Evolutionary conservation across 2,113 vertebrate species (phyloP).

Genomic region (Poeciliopsis occidentalis): DNA sequence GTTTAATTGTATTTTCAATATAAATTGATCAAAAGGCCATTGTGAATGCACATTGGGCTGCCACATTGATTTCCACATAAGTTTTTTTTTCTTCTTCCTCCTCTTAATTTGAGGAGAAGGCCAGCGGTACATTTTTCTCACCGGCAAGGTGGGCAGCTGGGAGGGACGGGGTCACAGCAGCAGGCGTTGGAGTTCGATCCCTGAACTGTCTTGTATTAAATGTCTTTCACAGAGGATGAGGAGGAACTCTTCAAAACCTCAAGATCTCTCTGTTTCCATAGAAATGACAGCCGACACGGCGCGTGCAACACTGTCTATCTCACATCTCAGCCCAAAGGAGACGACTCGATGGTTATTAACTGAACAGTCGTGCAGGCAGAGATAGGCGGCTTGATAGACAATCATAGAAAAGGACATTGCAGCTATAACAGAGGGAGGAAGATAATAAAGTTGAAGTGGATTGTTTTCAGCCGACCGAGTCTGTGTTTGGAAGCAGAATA

Average conservation of each 20-base stretch:
- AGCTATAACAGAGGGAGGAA: slow-evolving; percentile 64
- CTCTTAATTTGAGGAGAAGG: slow-evolving; percentile 64
- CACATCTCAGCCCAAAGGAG: slow-evolving; percentile 49
- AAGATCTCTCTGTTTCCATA: slow-evolving; percentile 65
- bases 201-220: slow-evolving; percentile 36
- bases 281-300: slow-evolving; percentile 57
- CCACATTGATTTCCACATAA: slow-evolving; percentile 67
- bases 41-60: slow-evolving; percentile 63
- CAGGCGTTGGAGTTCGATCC: slow-evolving; percentile 39
- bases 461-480: slow-evolving; percentile 65
- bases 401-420: slow-evolving; percentile 68
- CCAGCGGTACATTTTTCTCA: slow-evolving; percentile 59
- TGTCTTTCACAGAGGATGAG: slow-evolving; percentile 42
- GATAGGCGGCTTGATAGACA: slow-evolving; percentile 67
- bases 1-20: slow-evolving; percentile 78
- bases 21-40: slow-evolving; percentile 71
- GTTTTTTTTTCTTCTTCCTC: slow-evolving; percentile 11
- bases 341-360: slow-evolving; percentile 65
- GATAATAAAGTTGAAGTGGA: slow-evolving; percentile 72
- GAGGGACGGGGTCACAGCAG: slow-evolving; percentile 49
- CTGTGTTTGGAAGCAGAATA: slow-evolving; percentile 43
- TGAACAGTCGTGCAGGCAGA: slow-evolving; percentile 59
- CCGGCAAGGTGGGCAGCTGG: slow-evolving; percentile 42
- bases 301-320: slow-evolving; percentile 60
- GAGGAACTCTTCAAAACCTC: slow-evolving; percentile 49